A percentile compares a stretch with the other conserved stretches of the same genome.
phyloP scores from a whole-genome alignment of 2,888 invertebrate genomes.

The Meganola albula region DNA sequence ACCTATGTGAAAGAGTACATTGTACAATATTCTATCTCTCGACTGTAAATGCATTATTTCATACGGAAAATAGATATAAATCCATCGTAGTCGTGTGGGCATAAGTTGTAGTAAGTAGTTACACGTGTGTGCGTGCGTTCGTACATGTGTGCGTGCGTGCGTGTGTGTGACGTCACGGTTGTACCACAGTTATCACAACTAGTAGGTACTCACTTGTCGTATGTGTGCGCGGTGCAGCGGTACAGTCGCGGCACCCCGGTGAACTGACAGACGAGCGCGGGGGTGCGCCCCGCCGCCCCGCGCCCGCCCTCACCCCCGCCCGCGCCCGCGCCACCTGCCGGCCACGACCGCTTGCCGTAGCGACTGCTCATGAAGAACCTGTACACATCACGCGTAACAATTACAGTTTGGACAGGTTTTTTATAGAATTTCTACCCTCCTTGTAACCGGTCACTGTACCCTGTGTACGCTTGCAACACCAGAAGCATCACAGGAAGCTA shows the following conservation, averaged over 20 bases:
- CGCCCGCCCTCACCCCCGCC: not conserved
- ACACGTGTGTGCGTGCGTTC: too few relatives aligned
- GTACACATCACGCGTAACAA: too few relatives aligned
- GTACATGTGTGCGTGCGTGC: too few relatives aligned
- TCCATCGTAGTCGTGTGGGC: too few relatives aligned
- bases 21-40: too few relatives aligned
- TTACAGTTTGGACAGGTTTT: too few relatives aligned
- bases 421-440: not conserved
- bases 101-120: too few relatives aligned
- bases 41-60: too few relatives aligned
- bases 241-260: constrained; percentile 40
- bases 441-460: not conserved
- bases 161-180: too few relatives aligned
- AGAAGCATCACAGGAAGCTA: not conserved
- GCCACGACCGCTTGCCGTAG: constrained; percentile 52
- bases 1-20: too few relatives aligned
- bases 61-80: too few relatives aligned
- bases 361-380: constrained; percentile 58
- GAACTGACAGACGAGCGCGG: constrained; percentile 35
- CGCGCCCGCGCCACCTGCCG: constrained; percentile 2
- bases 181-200: too few relatives aligned
- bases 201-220: constrained; percentile 19
- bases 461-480: not conserved
- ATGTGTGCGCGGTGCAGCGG: constrained; percentile 30
- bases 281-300: not conserved